A percentile compares a stretch with the other conserved stretches of the same genome.
phyloP scores from a whole-genome alignment of 1,140 invertebrate species.

The Pseudomyrmex concolor region DNA sequence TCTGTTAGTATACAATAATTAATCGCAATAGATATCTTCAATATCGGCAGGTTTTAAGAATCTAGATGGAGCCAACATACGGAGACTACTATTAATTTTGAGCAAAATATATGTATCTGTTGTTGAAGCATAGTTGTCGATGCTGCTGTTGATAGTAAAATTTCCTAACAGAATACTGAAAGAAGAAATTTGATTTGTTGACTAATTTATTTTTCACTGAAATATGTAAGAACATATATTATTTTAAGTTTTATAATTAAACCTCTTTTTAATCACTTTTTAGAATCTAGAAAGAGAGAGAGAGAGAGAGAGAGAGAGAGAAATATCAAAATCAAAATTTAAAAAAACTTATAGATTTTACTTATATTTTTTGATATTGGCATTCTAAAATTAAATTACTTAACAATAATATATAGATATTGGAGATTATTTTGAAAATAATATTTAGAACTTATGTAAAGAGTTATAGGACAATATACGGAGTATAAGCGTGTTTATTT shows the following conservation, averaged over 20 bases:
- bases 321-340: no score
- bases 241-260: no score
- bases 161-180: conserved; percentile 11
- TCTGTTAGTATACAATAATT: conserved; percentile 23
- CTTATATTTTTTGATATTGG: neutral
- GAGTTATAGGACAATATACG: conserved; percentile 38
- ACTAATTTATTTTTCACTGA: neutral
- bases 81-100: neutral
- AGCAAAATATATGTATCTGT: conserved; percentile 22
- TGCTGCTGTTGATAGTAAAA: conserved; percentile 13
- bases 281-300: no score
- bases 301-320: no score
- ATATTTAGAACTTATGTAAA: neutral
- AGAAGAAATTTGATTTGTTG: neutral
- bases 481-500: conserved; percentile 43
- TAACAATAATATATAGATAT: neutral
- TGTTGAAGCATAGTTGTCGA: neutral
- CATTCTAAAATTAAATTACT: neutral
- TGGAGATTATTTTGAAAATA: neutral
- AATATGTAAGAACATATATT: neutral
- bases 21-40: conserved; percentile 39
- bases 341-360: neutral
- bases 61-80: conserved; percentile 45
- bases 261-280: no score
- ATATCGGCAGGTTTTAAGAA: conserved; percentile 29